Percentiles rank a stretch among this genome's conserved stretches.
Conservation (phyloP, 1,140 invertebrate genomes). For the Rhagoletis pomonella region DNA sequence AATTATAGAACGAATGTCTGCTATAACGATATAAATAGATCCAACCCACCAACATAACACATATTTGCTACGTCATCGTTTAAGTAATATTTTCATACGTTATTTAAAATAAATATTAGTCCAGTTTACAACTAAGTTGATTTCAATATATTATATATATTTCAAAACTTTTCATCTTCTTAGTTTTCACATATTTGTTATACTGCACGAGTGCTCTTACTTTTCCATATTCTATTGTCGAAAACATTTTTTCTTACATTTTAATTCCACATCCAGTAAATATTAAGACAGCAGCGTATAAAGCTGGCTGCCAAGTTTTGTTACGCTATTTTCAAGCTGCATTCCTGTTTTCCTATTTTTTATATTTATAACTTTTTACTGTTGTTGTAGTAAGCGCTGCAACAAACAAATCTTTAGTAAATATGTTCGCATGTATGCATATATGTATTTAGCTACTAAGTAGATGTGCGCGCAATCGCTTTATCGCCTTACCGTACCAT, state of each 20-base stretch:
- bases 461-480: conserved; percentile 36
- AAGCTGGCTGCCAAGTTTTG: background rate
- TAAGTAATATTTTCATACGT: too few species aligned
- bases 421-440: background rate
- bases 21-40: too few species aligned
- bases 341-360: conserved; percentile 14
- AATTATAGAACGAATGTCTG: too few species aligned
- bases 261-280: conserved; percentile 33
- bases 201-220: too few species aligned
- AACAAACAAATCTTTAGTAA: background rate
- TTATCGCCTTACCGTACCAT: background rate
- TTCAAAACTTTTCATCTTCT: too few species aligned
- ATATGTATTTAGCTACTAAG: too few species aligned
- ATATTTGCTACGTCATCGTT: too few species aligned
- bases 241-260: background rate
- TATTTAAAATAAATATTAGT: too few species aligned
- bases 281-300: conserved; percentile 30
- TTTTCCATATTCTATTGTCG: background rate
- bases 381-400: background rate
- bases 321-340: conserved; percentile 18
- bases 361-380: background rate
- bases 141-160: too few species aligned
- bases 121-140: too few species aligned
- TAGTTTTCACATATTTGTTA: too few species aligned
- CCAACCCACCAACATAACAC: too few species aligned